Percentiles rank a stretch among this genome's conserved stretches.
Evolutionary conservation across 1,140 invertebrate species (phyloP).

Genomic region (Stegodyphus dumicola): DNA sequence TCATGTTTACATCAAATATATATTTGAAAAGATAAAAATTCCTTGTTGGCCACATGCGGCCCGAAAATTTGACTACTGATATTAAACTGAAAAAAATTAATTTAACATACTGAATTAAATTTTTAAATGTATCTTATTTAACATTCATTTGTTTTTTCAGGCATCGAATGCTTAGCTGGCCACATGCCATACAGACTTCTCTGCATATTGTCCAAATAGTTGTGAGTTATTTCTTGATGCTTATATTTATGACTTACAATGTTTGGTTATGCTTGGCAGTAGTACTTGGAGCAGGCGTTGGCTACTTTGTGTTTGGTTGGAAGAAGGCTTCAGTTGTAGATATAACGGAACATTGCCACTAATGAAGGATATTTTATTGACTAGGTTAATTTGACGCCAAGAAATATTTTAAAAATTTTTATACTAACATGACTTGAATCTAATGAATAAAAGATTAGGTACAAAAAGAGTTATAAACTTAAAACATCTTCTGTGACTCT

Average conservation of each 20-base stretch:
- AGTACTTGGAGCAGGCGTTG: conserved; percentile 87
- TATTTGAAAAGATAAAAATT: too few relatives aligned
- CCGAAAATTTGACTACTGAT: too few relatives aligned
- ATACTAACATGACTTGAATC: background rate
- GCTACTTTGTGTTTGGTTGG: conserved; percentile 96
- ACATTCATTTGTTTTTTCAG: conserved; percentile 32
- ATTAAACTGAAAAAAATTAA: too few relatives aligned
- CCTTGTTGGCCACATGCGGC: too few relatives aligned
- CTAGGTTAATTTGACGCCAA: too few relatives aligned
- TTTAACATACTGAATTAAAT: too few relatives aligned
- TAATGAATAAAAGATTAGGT: background rate
- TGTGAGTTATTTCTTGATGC: conserved; percentile 93
- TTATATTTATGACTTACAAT: conserved; percentile 99
- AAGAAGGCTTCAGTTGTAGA: conserved; percentile 89
- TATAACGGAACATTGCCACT: conserved; percentile 96
- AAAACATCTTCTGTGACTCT: too few relatives aligned
- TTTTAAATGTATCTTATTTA: too few relatives aligned
- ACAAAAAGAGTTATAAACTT: background rate
- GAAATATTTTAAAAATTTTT: too few relatives aligned
- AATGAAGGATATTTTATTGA: conserved; percentile 57
- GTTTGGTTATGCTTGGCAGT: conserved; percentile 91
- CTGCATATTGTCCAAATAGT: conserved; percentile 91
- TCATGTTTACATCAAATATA: too few relatives aligned
- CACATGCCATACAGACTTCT: conserved; percentile 85
- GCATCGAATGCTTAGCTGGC: conserved; percentile 76